Evolutionary conservation across 2,113 vertebrate genomes (phyloP), one percentile per base, ranked within the genome.

Genomic region (Pterophyllum scalare): DNA sequence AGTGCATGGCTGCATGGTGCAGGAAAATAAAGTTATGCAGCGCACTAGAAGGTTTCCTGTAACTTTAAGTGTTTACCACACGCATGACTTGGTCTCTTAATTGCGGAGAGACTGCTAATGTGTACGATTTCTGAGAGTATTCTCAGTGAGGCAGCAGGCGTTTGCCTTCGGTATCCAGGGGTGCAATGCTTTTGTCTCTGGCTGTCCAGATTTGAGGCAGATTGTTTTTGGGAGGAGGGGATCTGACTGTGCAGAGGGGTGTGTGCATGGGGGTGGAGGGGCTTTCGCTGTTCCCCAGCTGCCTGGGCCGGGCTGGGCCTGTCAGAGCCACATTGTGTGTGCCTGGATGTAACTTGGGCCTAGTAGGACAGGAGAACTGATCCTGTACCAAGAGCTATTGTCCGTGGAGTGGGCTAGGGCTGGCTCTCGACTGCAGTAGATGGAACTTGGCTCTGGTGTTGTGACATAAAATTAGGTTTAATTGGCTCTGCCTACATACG

Each of bases 281-380:
- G 58, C 22, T 61, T 65, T 79, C 46, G 61, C 22, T 78, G 33
- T 33, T 59, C 81, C 67, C 52, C 75, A 58, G 20, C 52, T 10
- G 4, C 43, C 65, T 3, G 49, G 17, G 65, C 67, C 59, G 35
- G 72, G 38, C 79, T 19, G 77, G 77, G 43, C 81, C 74, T 19
- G 62, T 13, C 43, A 10, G 22, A 65, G 28, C 67, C 76, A 83
- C 80, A 83, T 79, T 82, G 33, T 84, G 67, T 89, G 79, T 62
- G 77, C 81, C 81, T 22, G 89, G 75, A 79, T 83, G 77, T 82
- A 61, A 62, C 78, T 82, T 19, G 14, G 91, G 91, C 89, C 86
- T 86, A 62, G 81, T 26, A 15, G 78, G 65, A 79, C 46, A 75
- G 61, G 19, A 70, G 57, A 52, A 75, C 79, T 70, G 82, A 67